Evolutionary conservation across 1,140 invertebrate genomes (phyloP), one percentile per base, ranked within the genome.

Genomic region (Drosophila fuyamai): DNA sequence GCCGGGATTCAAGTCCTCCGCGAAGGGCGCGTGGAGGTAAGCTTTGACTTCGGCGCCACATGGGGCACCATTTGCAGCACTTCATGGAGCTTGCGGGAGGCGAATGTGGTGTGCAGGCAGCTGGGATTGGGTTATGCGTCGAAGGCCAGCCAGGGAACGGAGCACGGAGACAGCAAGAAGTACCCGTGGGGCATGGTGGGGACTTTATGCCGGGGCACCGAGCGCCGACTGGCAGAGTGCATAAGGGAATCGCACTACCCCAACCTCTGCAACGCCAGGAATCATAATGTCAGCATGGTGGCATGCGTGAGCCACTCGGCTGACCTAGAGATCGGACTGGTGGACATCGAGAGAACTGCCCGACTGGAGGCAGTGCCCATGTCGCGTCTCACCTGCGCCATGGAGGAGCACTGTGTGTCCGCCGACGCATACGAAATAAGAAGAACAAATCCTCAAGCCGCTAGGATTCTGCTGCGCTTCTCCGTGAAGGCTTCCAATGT

Each of bases 321-420:
- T 0, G 98, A 99, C 93, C 93, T 99, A 10, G 94, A 96, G 6
- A 95, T 98, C 12, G 97, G 98, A 86, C 94, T 96, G 12, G 77
- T 93, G 1, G 96, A 97, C 76, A 93, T 99, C 16, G 95, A 96
- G 92, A 92, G 94, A n/a, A 96, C 96, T 0, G 95, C 96, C 0
- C 96, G 97, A 89, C 93, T 99, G n/a, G 97, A 98, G 92, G 96
- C 98, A 63, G 94, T 95, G 41, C 95, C 96, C 51, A 94, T 98
- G 78, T 96, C 95, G 53, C 95, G 96, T 82, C 93, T 99, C 1
- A 96, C 97, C 70, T 99, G 98, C 85, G 97, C 98, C 6, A 98
- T 99, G 97, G 98, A 99, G 83, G 98, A 99, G 92, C 98, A 98
- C 86, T 99, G 98, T 83, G 92, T 99, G 0, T 96, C 97, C 0